phyloP scores from a whole-genome alignment of 2,888 invertebrate genomes.

The Microctonus hyperodae region DNA sequence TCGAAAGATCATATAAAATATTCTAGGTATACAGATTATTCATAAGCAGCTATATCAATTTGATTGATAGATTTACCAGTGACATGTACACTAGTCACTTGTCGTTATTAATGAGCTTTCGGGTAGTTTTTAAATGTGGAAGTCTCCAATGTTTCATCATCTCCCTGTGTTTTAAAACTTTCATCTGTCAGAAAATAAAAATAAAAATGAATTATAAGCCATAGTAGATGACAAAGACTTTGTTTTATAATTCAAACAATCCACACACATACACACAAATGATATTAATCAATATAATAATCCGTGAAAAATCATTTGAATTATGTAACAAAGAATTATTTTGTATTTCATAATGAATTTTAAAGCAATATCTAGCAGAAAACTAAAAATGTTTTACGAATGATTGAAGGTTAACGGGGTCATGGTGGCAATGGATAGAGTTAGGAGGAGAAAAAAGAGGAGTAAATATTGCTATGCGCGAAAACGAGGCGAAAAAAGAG shows the following conservation, averaged over 20 bases:
- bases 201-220: constrained; percentile 1
- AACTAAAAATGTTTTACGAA: not conserved
- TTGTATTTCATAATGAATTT: too few relatives aligned
- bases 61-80: constrained; percentile 19
- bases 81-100: constrained; percentile 32
- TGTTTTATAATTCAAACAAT: not conserved
- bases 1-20: too few relatives aligned
- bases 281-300: not conserved
- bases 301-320: not conserved
- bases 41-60: not conserved
- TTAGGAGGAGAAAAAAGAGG: not conserved
- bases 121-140: constrained; percentile 5
- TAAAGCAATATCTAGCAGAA: too few relatives aligned
- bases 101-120: constrained; percentile 38
- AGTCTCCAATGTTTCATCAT: constrained; percentile 17
- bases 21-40: not conserved
- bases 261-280: not conserved
- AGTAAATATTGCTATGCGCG: not conserved
- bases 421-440: not conserved
- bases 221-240: not conserved
- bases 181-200: constrained; percentile 14
- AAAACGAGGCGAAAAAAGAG: constrained; percentile 18
- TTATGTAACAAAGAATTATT: not conserved
- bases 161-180: constrained; percentile 3
- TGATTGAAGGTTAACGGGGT: not conserved